Evolutionary conservation across 2,113 vertebrate species (phyloP).

Genomic region (Eolophus roseicapilla): DNA sequence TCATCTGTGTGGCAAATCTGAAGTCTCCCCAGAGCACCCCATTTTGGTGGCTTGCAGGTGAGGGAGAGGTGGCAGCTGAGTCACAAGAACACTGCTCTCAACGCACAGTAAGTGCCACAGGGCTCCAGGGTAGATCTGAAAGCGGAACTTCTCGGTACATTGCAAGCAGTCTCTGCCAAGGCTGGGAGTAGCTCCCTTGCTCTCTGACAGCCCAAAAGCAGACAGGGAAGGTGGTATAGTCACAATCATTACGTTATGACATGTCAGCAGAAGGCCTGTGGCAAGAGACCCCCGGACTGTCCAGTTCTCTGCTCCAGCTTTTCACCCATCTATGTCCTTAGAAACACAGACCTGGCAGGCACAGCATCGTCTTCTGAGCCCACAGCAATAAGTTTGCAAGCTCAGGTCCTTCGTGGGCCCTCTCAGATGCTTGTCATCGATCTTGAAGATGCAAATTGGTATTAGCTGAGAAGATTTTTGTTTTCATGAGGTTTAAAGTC

Average conservation of each 20-base stretch:
- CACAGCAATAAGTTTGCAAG: not conserved
- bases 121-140: not conserved
- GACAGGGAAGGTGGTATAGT: not conserved
- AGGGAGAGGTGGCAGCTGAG: not conserved
- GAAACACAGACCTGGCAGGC: not conserved
- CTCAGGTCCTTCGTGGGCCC: not conserved
- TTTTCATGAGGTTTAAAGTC: not conserved
- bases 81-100: not conserved
- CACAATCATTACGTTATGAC: not conserved
- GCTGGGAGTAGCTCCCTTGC: not conserved
- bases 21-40: not conserved
- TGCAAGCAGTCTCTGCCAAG: fast-evolving
- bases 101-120: not conserved
- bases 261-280: not conserved
- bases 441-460: not conserved
- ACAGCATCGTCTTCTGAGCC: not conserved
- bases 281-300: not conserved
- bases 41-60: not conserved
- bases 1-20: not conserved
- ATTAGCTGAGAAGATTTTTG: not conserved
- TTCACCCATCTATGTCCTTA: not conserved
- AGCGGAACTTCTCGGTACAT: fast-evolving
- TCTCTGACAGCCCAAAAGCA: not conserved
- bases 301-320: not conserved
- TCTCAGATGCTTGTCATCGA: not conserved